Conservation (phyloP, 1,140 invertebrate species). For the Wasmannia auropunctata region DNA sequence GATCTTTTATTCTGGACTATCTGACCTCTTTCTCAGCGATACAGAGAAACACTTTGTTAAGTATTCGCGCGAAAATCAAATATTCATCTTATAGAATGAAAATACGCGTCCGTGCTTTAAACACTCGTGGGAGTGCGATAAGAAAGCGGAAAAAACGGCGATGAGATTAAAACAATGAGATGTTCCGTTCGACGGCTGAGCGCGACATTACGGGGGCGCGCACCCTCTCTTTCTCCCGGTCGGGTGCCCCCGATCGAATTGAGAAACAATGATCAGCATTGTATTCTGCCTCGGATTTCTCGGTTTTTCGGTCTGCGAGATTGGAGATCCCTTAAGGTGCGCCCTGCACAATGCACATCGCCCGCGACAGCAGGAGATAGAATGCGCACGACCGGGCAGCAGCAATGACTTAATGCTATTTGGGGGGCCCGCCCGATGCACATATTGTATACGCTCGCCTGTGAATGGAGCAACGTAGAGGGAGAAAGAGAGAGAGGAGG, state of each 20-base stretch:
- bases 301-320: slow-evolving; percentile 1
- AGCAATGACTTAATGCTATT: slow-evolving; percentile 77
- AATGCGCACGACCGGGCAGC: slow-evolving; percentile 68
- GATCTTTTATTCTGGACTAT: neutral
- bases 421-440: slow-evolving; percentile 63
- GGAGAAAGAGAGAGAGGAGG: no score
- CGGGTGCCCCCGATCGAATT: slow-evolving; percentile 39
- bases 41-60: neutral
- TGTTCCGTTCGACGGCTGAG: neutral
- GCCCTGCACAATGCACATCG: slow-evolving; percentile 61
- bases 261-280: slow-evolving; percentile 73
- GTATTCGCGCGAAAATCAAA: no score
- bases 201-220: neutral
- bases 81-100: neutral
- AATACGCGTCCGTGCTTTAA: neutral
- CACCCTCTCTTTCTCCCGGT: slow-evolving; percentile 17
- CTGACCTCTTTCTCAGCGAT: neutral
- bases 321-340: slow-evolving; percentile 36
- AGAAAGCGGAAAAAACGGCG: neutral
- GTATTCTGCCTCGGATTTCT: slow-evolving; percentile 60
- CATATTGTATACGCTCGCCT: slow-evolving; percentile 64
- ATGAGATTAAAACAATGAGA: neutral
- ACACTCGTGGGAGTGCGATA: no score
- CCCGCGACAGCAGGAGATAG: slow-evolving; percentile 67
- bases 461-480: slow-evolving; percentile 64